These are phyloP conservation scores for Nineta flava DNA, from an alignment of 2,888 invertebrate species.

Conservation along the genomic window DNA sequence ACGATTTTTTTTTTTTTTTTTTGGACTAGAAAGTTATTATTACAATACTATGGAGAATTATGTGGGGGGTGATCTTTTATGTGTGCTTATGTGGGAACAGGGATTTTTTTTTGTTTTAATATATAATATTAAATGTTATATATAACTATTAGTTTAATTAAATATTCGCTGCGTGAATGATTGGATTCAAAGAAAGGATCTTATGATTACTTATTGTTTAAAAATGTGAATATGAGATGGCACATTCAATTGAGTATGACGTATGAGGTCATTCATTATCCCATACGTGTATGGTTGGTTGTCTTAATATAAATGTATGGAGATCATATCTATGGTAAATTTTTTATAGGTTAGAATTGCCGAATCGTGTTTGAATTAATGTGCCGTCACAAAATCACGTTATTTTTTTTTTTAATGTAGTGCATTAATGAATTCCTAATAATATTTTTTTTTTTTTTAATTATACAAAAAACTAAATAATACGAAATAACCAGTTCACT, in stretches of 20 bases:
- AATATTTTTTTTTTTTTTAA: neutral
- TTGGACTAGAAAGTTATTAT: constrained; percentile 7
- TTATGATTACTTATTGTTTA: constrained; percentile 17
- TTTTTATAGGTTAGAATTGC: neutral
- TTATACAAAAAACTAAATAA: constrained; percentile 5
- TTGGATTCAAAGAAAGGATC: neutral
- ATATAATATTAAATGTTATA: neutral
- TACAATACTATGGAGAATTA: constrained; percentile 10
- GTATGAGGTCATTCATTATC: neutral
- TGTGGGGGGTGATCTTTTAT: constrained; percentile 10
- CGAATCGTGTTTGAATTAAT: too few species aligned
- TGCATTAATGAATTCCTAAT: neutral
- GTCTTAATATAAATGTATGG: neutral
- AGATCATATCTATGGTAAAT: neutral
- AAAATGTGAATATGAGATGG: constrained; percentile 15
- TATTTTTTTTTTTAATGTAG: neutral
- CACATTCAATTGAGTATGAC: neutral
- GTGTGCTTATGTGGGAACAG: constrained; percentile 13
- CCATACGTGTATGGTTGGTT: too few species aligned
- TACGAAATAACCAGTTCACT: constrained; percentile 19
- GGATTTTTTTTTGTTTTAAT: neutral
- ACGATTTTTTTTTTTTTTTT: neutral
- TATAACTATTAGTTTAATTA: neutral
- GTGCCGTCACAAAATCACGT: neutral
- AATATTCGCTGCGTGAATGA: neutral